Evolutionary conservation across 2,797 vertebrate genomes (phyloP), one percentile per base, ranked within the genome.

Genomic region (Cyprinella venusta): DNA sequence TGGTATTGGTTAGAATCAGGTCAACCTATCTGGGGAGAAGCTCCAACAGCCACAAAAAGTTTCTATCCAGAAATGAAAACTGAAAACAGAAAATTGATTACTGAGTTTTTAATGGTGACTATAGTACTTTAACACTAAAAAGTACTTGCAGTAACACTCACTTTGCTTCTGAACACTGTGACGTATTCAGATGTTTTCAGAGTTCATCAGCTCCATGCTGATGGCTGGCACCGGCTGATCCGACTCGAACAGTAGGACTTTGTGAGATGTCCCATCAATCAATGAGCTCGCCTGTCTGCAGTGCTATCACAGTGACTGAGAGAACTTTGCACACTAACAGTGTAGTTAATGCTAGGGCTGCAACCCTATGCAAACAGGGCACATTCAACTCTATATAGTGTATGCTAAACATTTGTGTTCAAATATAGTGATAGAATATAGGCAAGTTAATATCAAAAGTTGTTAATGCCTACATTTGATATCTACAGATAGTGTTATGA

Each of bases 171-270:
- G 16, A 61, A 59, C 75, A 76, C 56, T 76, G 72, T 56, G 38
- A 77, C 26, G 36, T 59, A 76, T 59, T 59, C 36, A 40, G 67
- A 59, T 61, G 52, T 52, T 67, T 36, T 61, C 56, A 36, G 56
- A 81, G 42, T 64, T 81, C 45, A 74, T 81, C 79, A 52, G 21
- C 70, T 81, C 42, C 59, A 54, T 81, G 56, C 61, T 61, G 74
- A 68, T 52, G 69, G 45, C 79, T 84, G 67, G 63, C 83, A 75
- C 36, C 3, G 36, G 13, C 50, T 10, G 52, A 19, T 30, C 63
- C 26, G 8, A 71, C 8, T 56, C 38, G 24, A 45, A 81, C 40
- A 81, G 79, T 64, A 72, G 70, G 56, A 50, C 79, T 81, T 64
- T 74, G 79, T 81, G 21, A 81, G 8, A 40, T 38, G 40, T 61